These are phyloP conservation scores for Scalopus aquaticus DNA, from an alignment of 2,113 vertebrate genomes.

Conservation along the genomic window DNA sequence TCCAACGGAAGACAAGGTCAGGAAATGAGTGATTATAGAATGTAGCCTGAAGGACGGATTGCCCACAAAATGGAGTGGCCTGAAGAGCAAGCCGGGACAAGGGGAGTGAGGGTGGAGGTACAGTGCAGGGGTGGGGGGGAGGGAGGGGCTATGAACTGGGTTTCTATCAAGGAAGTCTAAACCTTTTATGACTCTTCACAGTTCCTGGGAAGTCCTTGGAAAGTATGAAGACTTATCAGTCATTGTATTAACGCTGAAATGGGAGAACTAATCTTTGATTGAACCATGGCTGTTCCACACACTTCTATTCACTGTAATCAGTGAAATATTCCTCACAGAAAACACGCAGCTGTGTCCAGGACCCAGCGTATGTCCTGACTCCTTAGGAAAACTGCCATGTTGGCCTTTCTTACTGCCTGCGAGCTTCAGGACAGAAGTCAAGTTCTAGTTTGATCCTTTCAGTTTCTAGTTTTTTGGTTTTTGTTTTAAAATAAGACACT, in stretches of 20 bases:
- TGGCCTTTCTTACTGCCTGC: not conserved
- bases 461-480: not conserved
- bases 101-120: not conserved
- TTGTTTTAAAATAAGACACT: not conserved
- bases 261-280: conserved; percentile 19
- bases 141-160: not conserved
- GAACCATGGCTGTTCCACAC: not conserved
- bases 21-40: not conserved
- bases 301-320: not conserved
- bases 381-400: not conserved
- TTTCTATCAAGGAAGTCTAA: not conserved
- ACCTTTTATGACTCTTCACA: not conserved
- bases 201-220: not conserved
- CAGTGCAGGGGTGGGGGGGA: not conserved
- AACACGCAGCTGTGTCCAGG: not conserved
- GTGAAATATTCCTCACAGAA: not conserved
- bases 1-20: not conserved
- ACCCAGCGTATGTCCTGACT: not conserved
- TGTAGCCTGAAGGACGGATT: not conserved
- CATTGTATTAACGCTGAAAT: not conserved
- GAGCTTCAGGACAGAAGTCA: not conserved
- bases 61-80: not conserved
- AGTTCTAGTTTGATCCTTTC: not conserved
- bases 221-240: not conserved
- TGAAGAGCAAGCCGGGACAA: not conserved